Conservation (phyloP, 23 tunicate genomes). For the Aplidium turbinatum region DNA sequence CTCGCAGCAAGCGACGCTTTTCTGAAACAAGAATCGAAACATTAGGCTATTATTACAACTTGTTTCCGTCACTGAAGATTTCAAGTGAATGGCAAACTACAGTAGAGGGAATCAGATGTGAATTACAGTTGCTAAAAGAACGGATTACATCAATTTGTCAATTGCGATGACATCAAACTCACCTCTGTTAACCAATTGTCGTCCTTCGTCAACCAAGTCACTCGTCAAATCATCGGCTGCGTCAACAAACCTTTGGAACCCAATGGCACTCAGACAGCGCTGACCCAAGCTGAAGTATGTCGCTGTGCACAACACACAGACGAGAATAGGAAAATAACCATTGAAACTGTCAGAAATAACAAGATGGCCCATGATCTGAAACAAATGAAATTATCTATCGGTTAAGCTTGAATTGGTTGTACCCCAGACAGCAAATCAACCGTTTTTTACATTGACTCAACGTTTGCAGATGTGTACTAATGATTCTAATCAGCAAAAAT, state of each 20-base stretch:
- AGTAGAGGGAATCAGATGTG: too few species aligned
- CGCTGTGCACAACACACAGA: slow-evolving; percentile 82
- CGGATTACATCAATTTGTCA: too few species aligned
- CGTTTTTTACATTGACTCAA: too few species aligned
- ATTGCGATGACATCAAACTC: background rate
- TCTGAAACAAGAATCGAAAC: slow-evolving; percentile 35
- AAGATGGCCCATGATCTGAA: slow-evolving; percentile 94
- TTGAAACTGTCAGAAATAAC: slow-evolving; percentile 91
- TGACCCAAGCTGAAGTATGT: slow-evolving; percentile 94
- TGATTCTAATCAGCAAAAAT: background rate
- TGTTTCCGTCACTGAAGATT: too few species aligned
- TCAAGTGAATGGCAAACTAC: too few species aligned
- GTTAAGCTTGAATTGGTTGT: too few species aligned
- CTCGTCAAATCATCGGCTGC: slow-evolving; percentile 87
- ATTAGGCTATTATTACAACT: too few species aligned
- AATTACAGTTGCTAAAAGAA: too few species aligned
- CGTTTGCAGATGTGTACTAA: too few species aligned
- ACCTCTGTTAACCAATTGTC: slow-evolving; percentile 84
- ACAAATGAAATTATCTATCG: too few species aligned
- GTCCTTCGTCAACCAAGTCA: slow-evolving; percentile 91
- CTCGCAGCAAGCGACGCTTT: slow-evolving; percentile 49
- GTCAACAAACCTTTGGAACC: slow-evolving; percentile 90
- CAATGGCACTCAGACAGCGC: slow-evolving; percentile 76
- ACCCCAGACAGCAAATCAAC: too few species aligned
- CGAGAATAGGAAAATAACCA: slow-evolving; percentile 95